These are phyloP conservation scores for Holothuria glaberrima DNA, from an alignment of 35 echinoderm and acorn worm genomes.

Conservation along the genomic window DNA sequence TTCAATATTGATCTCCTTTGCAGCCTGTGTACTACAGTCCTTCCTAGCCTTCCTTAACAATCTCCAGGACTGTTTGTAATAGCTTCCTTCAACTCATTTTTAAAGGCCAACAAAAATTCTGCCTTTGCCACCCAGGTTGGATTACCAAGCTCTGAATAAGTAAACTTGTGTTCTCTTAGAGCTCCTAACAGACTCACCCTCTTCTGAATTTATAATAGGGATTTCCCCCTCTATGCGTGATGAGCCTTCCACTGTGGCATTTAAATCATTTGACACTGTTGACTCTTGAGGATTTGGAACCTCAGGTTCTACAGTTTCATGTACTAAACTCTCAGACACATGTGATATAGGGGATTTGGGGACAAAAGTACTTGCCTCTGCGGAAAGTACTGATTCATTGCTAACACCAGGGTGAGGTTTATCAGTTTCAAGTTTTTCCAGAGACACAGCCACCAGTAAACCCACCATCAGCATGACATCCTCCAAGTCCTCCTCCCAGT, in stretches of 20 bases:
- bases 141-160: neutral
- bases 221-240: neutral
- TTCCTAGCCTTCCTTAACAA: constrained; percentile 1
- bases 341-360: neutral
- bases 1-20: too few relatives aligned
- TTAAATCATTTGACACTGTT: neutral
- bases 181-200: neutral
- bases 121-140: neutral
- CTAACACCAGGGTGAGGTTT: neutral
- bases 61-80: neutral
- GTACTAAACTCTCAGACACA: neutral
- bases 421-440: neutral
- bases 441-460: neutral
- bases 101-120: neutral
- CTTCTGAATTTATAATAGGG: neutral
- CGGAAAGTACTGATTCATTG: neutral
- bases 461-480: neutral
- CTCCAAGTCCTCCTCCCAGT: neutral
- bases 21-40: too few relatives aligned
- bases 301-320: neutral
- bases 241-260: neutral
- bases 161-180: neutral
- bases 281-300: neutral
- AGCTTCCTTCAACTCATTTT: constrained; percentile 12
- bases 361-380: neutral